Evolutionary conservation across 1,140 invertebrate genomes (phyloP).

Genomic region (Caerostris darwini): DNA sequence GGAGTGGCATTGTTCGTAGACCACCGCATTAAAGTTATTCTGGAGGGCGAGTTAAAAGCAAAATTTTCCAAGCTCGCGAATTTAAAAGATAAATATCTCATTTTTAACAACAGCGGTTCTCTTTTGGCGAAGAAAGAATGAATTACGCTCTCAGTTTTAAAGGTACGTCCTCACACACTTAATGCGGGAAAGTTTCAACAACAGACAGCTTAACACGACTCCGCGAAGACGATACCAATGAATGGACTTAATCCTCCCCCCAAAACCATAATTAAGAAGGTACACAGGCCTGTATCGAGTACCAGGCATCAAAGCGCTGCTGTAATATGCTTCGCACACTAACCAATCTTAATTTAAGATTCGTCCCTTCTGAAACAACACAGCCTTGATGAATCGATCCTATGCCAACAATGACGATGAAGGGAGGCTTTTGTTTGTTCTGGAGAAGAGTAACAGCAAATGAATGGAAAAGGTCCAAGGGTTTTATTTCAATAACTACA

Average conservation of each 20-base stretch:
- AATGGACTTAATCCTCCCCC: constrained; percentile 33
- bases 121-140: background rate
- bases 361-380: constrained; percentile 71
- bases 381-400: constrained; percentile 70
- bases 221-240: background rate
- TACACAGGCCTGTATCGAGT: constrained; percentile 29
- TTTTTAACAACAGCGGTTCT: constrained; percentile 10
- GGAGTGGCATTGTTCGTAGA: too few relatives aligned
- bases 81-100: constrained; percentile 32
- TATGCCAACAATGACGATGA: constrained; percentile 33
- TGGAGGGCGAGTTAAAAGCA: background rate
- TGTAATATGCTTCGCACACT: constrained; percentile 8
- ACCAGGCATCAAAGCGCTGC: constrained; percentile 4
- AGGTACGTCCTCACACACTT: background rate
- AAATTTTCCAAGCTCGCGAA: background rate
- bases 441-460: constrained; percentile 49
- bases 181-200: constrained; percentile 1
- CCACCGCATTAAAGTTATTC: too few relatives aligned
- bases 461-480: constrained; percentile 62
- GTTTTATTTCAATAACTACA: constrained; percentile 77
- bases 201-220: constrained; percentile 4
- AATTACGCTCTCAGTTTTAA: constrained; percentile 17
- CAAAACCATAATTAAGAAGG: constrained; percentile 60
- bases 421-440: constrained; percentile 58
- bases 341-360: constrained; percentile 69